phyloP scores from a whole-genome alignment of 92 coral and sea anemone genomes.

The Zoanthus gigantus region DNA sequence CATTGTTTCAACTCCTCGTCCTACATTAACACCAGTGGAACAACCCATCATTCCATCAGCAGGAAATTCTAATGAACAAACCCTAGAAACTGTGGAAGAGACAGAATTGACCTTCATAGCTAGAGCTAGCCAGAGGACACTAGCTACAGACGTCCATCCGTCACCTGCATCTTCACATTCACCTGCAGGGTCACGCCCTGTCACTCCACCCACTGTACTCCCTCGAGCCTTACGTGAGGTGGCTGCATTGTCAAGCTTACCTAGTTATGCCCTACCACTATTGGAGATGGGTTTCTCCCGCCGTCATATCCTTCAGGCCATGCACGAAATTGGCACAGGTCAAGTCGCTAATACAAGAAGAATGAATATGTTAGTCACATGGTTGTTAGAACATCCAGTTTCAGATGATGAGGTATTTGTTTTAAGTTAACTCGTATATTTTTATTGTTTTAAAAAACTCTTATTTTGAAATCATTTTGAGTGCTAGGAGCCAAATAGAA shows the following conservation, averaged over 20 bases:
- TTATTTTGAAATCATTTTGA: neutral
- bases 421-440: neutral
- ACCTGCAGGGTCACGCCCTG: conserved; percentile 52
- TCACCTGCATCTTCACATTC: conserved; percentile 50
- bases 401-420: conserved; percentile 84
- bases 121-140: conserved; percentile 37
- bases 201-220: conserved; percentile 74
- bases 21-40: conserved; percentile 21
- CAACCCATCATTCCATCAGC: neutral
- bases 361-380: conserved; percentile 84
- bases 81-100: conserved; percentile 25
- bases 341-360: conserved; percentile 74
- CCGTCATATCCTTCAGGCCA: conserved; percentile 80
- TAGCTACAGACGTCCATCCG: conserved; percentile 35
- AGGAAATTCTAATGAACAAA: neutral
- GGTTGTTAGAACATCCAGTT: conserved; percentile 85
- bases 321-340: conserved; percentile 81
- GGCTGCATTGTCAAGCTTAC: conserved; percentile 79
- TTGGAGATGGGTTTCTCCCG: conserved; percentile 93
- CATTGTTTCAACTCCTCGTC: conserved; percentile 56
- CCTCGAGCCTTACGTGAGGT: conserved; percentile 80
- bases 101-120: neutral
- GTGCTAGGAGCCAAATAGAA: too few relatives aligned
- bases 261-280: conserved; percentile 75
- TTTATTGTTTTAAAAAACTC: neutral